A percentile compares a stretch with the other conserved stretches of the same genome.
Evolutionary conservation across 1,140 invertebrate species (phyloP).

Genomic region (Neodiprion fabricii): DNA sequence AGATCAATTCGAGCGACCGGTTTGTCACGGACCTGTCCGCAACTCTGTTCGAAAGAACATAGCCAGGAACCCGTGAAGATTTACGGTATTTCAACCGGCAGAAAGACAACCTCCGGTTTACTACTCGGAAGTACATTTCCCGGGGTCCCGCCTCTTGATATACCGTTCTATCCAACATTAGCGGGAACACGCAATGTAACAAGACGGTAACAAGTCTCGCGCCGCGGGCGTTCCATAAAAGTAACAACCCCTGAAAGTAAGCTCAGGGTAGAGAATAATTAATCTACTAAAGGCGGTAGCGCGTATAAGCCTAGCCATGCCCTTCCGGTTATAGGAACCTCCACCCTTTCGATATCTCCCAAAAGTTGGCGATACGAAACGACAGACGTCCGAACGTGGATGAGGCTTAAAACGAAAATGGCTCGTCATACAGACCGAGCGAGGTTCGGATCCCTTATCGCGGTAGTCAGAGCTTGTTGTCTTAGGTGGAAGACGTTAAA

Average conservation of each 20-base stretch:
- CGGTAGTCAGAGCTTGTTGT: not conserved
- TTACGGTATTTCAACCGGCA: not conserved
- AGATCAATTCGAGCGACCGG: too few relatives aligned
- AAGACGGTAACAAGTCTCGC: not conserved
- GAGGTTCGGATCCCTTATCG: not conserved
- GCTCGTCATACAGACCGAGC: not conserved
- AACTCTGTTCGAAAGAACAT: not conserved
- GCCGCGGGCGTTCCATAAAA: slow-evolving; percentile 3
- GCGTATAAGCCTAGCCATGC: not conserved
- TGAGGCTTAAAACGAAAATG: not conserved
- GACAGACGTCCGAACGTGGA: not conserved
- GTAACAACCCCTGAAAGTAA: not conserved
- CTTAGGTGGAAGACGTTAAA: not conserved
- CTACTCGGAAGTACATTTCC: not conserved
- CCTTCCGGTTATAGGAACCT: not conserved
- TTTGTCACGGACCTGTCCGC: not conserved
- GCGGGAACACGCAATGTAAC: not conserved
- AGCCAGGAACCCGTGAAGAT: not conserved
- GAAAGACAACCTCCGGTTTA: not conserved
- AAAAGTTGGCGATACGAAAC: not conserved
- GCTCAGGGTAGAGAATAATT: not conserved
- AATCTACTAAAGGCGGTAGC: not conserved
- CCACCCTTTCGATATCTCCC: not conserved
- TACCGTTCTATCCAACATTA: not conserved
- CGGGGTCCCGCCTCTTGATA: not conserved